Evolutionary conservation across 2,113 vertebrate genomes (phyloP), one percentile per base, ranked within the genome.

Genomic region (Micronycteris hirsuta): DNA sequence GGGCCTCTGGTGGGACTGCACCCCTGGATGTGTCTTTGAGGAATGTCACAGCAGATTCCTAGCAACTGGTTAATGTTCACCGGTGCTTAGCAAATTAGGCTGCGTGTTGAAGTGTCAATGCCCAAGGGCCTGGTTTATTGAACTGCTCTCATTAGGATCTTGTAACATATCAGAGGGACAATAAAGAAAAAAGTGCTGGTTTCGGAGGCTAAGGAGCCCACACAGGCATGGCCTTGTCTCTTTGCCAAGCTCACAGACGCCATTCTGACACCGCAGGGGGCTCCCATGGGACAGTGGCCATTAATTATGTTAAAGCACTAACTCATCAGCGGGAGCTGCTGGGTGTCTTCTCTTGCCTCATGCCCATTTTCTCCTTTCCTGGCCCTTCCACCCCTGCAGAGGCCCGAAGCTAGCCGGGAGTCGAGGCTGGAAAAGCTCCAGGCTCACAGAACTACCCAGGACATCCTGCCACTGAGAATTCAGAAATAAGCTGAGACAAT

Each of bases 131-230:
- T 78, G 65, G 88, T 92, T 94, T 97, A 95, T 77, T 68, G 82
- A 96, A 67, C 94, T 78, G n/a, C 74, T 41, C 31, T 96, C 87
- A 95, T 97, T 97, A 96, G 91, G 80, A 73, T 81, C 56, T 83
- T 90, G 58, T 84, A 89, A 81, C 68, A 89, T 49, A 93, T 92
- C 92, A 92, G 95, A 96, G 45, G 47, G 15, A 43, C 56, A 67
- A 52, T 84, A 76, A 77, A 85, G 41, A 36, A 80, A 88, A 92
- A 54, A 76, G 9, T 41, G 3, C 76, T 88, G 81, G 85, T 54
- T 90, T 92, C 80, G 45, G 80, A 63, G 41, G 68, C 49, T 20
- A 28, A 82, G 15, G 24, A 65, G 26, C 45, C 26, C 41, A 87
- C 33, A 70, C 5, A 88, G n/a, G 41, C 10, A 3, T 47, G 43